Evolutionary conservation across 1,140 invertebrate genomes (phyloP), one percentile per base, ranked within the genome.

Genomic region (Globodera rostochiensis): DNA sequence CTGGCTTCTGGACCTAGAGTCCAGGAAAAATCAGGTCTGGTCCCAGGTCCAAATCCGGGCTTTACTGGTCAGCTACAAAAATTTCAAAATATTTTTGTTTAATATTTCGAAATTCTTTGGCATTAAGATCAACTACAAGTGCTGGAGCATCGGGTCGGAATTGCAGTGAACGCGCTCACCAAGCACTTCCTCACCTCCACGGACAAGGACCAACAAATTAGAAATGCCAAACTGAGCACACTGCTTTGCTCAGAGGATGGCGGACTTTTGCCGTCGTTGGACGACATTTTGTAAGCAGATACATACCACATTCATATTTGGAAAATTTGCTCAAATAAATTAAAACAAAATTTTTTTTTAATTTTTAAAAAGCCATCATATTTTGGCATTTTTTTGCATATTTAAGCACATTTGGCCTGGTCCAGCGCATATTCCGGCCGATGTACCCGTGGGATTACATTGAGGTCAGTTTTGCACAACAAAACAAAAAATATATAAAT

Each of bases 381-480:
- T 64, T 7, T 66, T 45, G 13, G 46, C 15, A 11, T 77, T 21
- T 66, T 64, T 45, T 50, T 67, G 8, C 9, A 74, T 75, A 75
- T 75, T 67, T 78, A 25, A 66, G 46, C 66, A 45, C 60, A 15
- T 70, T 45, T 78, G 77, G 77, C 13, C 70, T 78, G 19, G 45
- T 78, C 45, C 77, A 78, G 13, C 53, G 96, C 71, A 92, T 98
- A 83, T 98, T 98, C 91, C 93, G 94, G 84, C 97, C 98, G 91
- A 93, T 97, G 77, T 98, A 96, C 88, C 94, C 98, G 57, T 99
- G 97, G 97, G 97, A 98, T 91, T 98, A 95, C 91, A 94, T 99
- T 88, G 93, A 76, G 74, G 53, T 76, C 36, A 49, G 6, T 19
- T 46, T 36, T 36, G 36, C 2, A 36, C 25, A 36, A 36, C 25